phyloP scores from a whole-genome alignment of 2,113 vertebrate genomes.

The Alectura lathami region DNA sequence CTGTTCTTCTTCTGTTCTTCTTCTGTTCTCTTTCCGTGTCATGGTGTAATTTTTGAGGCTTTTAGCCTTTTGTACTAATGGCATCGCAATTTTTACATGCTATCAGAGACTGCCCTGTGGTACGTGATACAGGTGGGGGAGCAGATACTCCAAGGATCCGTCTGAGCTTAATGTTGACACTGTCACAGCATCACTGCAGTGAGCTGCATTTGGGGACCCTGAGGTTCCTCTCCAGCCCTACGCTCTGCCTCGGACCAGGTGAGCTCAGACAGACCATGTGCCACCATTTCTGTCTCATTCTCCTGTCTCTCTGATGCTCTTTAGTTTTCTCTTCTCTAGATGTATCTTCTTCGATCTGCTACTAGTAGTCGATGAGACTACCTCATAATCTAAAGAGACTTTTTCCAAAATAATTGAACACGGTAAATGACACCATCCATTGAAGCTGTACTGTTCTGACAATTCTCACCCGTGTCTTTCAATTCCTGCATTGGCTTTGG shows the following conservation, averaged over 20 bases:
- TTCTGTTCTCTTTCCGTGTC: not conserved
- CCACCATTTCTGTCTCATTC: not conserved
- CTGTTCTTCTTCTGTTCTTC: not conserved
- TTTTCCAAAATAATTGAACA: not conserved
- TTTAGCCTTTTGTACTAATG: not conserved
- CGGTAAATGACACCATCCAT: fast-evolving
- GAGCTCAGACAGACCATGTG: not conserved
- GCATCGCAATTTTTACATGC: not conserved
- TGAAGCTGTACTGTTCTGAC: not conserved
- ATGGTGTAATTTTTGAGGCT: not conserved
- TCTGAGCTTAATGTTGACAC: not conserved
- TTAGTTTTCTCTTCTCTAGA: not conserved
- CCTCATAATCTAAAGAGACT: not conserved
- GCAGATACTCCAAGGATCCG: not conserved
- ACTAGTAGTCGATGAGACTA: not conserved
- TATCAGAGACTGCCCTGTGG: not conserved
- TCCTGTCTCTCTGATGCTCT: not conserved
- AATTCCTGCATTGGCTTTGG: not conserved
- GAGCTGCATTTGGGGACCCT: not conserved
- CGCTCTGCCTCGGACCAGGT: not conserved
- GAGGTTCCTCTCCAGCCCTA: not conserved
- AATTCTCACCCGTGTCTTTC: not conserved
- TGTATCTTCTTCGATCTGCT: not conserved
- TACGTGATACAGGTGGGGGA: not conserved
- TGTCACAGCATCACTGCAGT: not conserved